These are phyloP conservation scores for Calephelis perditalis DNA, from an alignment of 2,888 invertebrate genomes.

Conservation along the genomic window DNA sequence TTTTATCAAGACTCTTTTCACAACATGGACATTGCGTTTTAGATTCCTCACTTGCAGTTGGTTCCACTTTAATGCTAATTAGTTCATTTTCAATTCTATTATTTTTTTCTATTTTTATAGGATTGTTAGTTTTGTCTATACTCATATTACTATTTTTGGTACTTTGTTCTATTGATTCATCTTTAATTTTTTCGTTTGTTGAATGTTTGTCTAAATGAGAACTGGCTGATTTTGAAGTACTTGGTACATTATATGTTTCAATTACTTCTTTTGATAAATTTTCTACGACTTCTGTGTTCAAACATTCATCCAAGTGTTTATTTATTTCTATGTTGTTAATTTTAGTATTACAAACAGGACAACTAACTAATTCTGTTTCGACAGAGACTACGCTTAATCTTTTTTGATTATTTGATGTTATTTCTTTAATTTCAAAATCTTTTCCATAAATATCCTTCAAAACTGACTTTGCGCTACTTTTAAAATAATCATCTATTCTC, in stretches of 20 bases:
- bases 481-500: conserved; percentile 65
- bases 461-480: conserved; percentile 43
- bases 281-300: conserved; percentile 56
- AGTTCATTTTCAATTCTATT: conserved; percentile 12
- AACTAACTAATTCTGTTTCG: conserved; percentile 46
- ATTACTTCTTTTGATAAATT: conserved; percentile 35
- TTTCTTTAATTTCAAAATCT: conserved; percentile 47
- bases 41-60: conserved; percentile 34
- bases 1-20: conserved; percentile 42
- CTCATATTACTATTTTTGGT: not conserved
- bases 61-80: conserved; percentile 33
- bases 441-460: conserved; percentile 64
- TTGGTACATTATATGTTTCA: not conserved
- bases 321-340: conserved; percentile 54
- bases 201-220: not conserved
- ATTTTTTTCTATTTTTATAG: conserved; percentile 17
- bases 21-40: conserved; percentile 63
- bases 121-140: not conserved
- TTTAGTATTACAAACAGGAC: conserved; percentile 67
- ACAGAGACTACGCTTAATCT: conserved; percentile 42
- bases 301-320: conserved; percentile 64
- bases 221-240: not conserved
- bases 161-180: not conserved
- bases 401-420: conserved; percentile 30
- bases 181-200: not conserved